Conservation (phyloP, 1,140 invertebrate species). For the Ceratina australensis region DNA sequence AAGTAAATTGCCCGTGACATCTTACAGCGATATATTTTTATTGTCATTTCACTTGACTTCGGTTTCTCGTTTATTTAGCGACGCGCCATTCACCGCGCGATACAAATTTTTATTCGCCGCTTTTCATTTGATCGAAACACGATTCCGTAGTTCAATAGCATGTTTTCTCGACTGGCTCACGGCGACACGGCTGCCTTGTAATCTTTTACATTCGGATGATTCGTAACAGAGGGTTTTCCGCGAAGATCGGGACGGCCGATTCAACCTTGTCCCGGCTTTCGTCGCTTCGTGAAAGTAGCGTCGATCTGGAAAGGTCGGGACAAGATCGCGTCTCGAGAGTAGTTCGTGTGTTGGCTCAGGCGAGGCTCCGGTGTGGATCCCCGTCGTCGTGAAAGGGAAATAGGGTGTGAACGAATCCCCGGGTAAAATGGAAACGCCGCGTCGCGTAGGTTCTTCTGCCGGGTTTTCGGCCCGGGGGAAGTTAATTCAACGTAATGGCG, state of each 20-base stretch:
- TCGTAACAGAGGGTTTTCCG: background rate
- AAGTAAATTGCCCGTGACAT: too few relatives aligned
- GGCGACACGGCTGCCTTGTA: conserved; percentile 2
- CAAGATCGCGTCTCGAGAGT: conserved; percentile 19
- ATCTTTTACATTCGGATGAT: conserved; percentile 46
- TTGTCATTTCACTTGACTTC: background rate
- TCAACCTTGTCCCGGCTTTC: background rate
- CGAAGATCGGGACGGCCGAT: conserved; percentile 12
- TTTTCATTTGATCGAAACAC: too few relatives aligned
- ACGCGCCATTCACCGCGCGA: too few relatives aligned
- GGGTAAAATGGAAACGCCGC: background rate
- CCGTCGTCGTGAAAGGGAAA: conserved; percentile 28
- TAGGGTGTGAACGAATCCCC: conserved; percentile 41
- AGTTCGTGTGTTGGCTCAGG: conserved; percentile 15
- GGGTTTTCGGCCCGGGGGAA: background rate
- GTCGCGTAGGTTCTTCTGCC: background rate
- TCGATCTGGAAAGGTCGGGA: conserved; percentile 19
- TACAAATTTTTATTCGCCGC: too few relatives aligned
- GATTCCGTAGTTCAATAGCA: too few relatives aligned
- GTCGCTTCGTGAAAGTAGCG: conserved; percentile 5
- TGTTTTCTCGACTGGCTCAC: too few relatives aligned
- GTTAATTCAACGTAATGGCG: conserved; percentile 14
- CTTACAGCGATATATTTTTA: too few relatives aligned
- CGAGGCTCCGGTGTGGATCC: conserved; percentile 9
- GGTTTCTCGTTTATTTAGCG: background rate